Conservation (phyloP, 2,797 vertebrate species). For the Thaleichthys pacificus region DNA sequence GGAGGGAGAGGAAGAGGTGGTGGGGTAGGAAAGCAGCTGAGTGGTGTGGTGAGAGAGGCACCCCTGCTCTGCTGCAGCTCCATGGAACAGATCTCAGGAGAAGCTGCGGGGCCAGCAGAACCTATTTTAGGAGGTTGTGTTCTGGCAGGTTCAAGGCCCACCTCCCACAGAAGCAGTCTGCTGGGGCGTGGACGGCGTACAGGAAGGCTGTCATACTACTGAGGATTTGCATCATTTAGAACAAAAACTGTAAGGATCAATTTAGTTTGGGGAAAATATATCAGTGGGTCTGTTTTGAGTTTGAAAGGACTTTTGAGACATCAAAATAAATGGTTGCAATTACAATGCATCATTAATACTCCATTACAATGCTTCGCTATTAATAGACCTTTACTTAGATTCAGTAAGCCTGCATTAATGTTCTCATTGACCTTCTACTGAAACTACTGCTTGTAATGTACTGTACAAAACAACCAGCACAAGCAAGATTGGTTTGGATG, state of each 20-base stretch:
- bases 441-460: neutral
- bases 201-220: too few species aligned
- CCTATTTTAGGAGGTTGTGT: neutral
- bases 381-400: neutral
- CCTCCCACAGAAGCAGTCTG: too few species aligned
- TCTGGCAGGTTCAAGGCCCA: neutral
- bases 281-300: too few species aligned
- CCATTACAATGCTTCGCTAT: too few species aligned
- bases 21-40: constrained; percentile 2
- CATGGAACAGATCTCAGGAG: neutral
- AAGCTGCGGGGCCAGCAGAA: neutral
- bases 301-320: too few species aligned
- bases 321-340: too few species aligned
- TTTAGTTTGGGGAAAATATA: too few species aligned
- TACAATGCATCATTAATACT: too few species aligned
- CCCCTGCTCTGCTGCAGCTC: neutral
- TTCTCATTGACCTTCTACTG: neutral
- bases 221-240: too few species aligned
- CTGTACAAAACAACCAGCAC: neutral
- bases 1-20: constrained; percentile 13
- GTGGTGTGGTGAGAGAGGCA: constrained; percentile 2
- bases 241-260: too few species aligned
- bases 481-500: neutral
- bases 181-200: too few species aligned
- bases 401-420: neutral